These are phyloP conservation scores for Cheilinus undulatus DNA, from an alignment of 2,113 vertebrate species.

Conservation along the genomic window DNA sequence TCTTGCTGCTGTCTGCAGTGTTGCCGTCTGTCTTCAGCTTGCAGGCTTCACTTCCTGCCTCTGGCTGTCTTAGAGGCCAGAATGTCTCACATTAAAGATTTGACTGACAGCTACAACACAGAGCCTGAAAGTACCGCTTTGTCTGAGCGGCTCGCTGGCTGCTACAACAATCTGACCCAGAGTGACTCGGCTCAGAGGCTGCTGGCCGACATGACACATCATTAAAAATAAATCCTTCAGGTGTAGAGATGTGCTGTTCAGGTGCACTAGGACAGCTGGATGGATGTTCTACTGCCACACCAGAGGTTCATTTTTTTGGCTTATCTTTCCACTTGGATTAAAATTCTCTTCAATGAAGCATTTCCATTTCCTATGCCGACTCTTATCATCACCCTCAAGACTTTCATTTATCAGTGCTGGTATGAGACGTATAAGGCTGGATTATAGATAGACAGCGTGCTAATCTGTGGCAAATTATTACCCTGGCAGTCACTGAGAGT, in stretches of 20 bases:
- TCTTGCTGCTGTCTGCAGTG: no score
- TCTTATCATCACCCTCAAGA: no score
- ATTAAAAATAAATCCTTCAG: neutral
- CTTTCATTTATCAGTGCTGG: no score
- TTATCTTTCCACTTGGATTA: no score
- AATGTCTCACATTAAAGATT: constrained; percentile 4
- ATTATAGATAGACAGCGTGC: no score
- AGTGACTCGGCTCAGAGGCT: neutral
- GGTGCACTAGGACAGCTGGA: neutral
- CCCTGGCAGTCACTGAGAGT: no score
- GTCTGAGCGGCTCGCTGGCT: neutral
- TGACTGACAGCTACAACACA: neutral
- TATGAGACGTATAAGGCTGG: no score
- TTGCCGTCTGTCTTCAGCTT: neutral
- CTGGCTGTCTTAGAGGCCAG: neutral
- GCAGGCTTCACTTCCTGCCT: neutral
- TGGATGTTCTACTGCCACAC: neutral
- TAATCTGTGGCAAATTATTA: no score
- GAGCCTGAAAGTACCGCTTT: neutral
- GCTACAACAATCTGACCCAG: neutral
- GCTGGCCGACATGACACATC: neutral
- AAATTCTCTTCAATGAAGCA: no score
- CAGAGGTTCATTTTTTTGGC: no score
- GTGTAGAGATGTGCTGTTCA: neutral
- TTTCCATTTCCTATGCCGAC: no score